Percentiles rank a stretch among this genome's conserved stretches.
phyloP scores from a whole-genome alignment of 2,888 invertebrate species.

The Zele albiditarsus region DNA sequence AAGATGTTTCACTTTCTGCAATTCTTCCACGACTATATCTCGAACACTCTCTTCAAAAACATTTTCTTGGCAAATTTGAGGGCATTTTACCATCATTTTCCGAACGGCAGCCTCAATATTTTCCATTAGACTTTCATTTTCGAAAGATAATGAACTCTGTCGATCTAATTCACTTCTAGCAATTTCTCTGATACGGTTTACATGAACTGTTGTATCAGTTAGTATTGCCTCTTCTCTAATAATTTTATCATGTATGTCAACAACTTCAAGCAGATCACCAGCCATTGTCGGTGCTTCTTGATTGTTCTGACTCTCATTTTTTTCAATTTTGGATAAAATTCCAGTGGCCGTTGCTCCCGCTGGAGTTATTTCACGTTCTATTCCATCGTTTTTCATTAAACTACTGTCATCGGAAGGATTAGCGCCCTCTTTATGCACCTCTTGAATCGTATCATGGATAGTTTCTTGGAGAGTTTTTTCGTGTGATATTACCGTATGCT shows the following conservation, averaged over 20 bases:
- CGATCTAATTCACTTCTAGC: conserved; percentile 33
- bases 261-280: conserved; percentile 51
- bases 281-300: neutral
- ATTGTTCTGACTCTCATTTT: no score
- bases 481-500: neutral
- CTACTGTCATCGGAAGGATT: neutral
- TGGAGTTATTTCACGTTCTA: neutral
- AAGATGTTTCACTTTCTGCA: conserved; percentile 35
- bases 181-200: neutral
- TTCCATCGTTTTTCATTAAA: neutral
- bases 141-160: conserved; percentile 19
- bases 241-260: conserved; percentile 68
- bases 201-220: neutral
- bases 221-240: conserved; percentile 40
- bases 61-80: conserved; percentile 20
- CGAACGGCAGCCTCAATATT: conserved; percentile 6
- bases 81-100: conserved; percentile 14
- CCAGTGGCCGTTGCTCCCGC: conserved; percentile 14
- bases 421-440: conserved; percentile 69
- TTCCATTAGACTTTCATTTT: conserved; percentile 5
- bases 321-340: no score
- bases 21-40: conserved; percentile 42
- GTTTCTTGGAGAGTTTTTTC: neutral
- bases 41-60: conserved; percentile 30
- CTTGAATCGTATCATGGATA: conserved; percentile 17